These are phyloP conservation scores for Pao palembangensis DNA, from an alignment of 2,113 vertebrate genomes.

Conservation along the genomic window DNA sequence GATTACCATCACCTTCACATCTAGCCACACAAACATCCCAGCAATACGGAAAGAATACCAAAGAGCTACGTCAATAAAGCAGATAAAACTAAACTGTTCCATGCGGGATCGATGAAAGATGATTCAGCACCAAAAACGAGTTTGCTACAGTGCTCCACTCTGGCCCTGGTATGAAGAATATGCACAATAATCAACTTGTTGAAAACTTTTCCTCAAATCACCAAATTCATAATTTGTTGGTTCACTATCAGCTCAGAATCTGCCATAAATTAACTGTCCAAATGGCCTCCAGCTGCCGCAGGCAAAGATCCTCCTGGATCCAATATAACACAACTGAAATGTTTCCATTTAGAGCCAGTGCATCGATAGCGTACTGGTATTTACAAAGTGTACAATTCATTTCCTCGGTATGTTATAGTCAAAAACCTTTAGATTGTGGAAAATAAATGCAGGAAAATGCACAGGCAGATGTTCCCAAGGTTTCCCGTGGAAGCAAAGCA, in stretches of 20 bases:
- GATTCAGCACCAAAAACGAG: not conserved
- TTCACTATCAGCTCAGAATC: not conserved
- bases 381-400: not conserved
- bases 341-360: not conserved
- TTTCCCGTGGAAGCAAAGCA: too few species aligned
- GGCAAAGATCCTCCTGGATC: conserved; percentile 11
- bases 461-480: too few species aligned
- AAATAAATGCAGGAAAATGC: too few species aligned
- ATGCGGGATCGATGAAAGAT: conserved; percentile 10
- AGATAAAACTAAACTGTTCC: conserved; percentile 42
- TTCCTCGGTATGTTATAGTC: not conserved
- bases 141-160: not conserved
- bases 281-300: conserved; percentile 5
- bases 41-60: conserved; percentile 29
- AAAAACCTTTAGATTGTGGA: not conserved
- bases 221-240: not conserved
- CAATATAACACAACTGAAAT: not conserved
- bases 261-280: not conserved
- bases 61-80: conserved; percentile 25
- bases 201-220: too few species aligned
- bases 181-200: not conserved
- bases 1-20: conserved; percentile 58
- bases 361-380: too few species aligned
- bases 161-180: not conserved
- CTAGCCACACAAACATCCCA: conserved; percentile 59